Evolutionary conservation across 2,888 invertebrate species (phyloP), one percentile per base, ranked within the genome.

Genomic region (Sarcophaga rosellei): DNA sequence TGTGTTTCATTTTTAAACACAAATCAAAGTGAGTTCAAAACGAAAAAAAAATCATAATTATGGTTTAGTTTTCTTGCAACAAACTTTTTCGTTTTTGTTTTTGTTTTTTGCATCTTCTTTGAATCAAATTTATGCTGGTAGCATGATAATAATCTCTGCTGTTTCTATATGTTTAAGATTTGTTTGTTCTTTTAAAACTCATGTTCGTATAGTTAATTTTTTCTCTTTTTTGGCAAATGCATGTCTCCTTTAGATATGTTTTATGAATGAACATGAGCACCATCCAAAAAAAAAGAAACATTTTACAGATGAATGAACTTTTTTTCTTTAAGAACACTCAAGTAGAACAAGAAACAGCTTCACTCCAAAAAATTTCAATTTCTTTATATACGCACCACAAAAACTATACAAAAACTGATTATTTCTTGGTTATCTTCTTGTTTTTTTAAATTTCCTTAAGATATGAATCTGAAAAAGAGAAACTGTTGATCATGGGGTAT

Each of bases 291-390:
- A 35, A 35, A 35, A 59, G 63, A 63, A 69, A 84, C 70, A 70
- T 79, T 80, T 84, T 47, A 81, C 82, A 82, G 69, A 82, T 85
- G 82, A 85, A 79, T 82, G 72, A 85, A 82, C 75, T 72, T 69
- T 68, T 84, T 68, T 44, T 45, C 53, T 53, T 53, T 53, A 53
- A 53, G 17, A 53, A 53, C 53, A 66, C 10, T 35, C n/a, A 66
- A 66, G 10, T 3, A 66, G 25, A 53, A 35, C 8, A 61, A 69
- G 21, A 20, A 53, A 53, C 53, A 53, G 5, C 17, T 4, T 53
- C 53, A 53, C 12, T 17, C 17, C 12, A 53, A 53, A 5, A 17
- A 47, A 47, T 15, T 47, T 15, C 47, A 47, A 47, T 15, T 44
- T 11, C 21, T 66, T 66, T 66, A 10, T 21, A 35, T 66, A 21